Evolutionary conservation across 2,888 invertebrate species (phyloP), one percentile per base, ranked within the genome.

Genomic region (Entomobrya proxima): DNA sequence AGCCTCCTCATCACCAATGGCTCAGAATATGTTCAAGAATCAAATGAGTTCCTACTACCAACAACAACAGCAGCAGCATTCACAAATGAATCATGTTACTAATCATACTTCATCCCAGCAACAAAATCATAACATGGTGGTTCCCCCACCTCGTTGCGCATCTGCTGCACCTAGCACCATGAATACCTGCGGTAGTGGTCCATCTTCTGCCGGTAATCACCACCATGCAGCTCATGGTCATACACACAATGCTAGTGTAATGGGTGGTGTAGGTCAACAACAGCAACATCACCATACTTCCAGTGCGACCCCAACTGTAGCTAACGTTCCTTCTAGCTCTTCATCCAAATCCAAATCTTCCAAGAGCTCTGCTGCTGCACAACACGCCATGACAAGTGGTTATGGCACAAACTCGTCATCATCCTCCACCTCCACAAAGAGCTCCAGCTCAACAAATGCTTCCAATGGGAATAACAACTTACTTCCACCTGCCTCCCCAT

Each of bases 301-400:
- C 5, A 80, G n/a, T 30, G 30, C 81, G n/a, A 9, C 82, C 0
- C 0, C 67, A 9, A 55, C 64, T 5, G 24, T n/a, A 55, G 35
- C 85, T 32, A 50, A 24, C 58, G 30, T 52, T 11, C 21, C 79
- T 32, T 58, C 82, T n/a, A 61, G 80, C 21, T 78, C 88, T 44
- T 75, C 88, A 11, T n/a, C n/a, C n/a, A 88, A 87, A 76, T 85
- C 87, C 4, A 87, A 88, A 72, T 87, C 88, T 30, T 86, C 86
- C 27, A 81, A 85, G 67, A 87, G 69, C 27, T 52, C 80, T 18
- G 37, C 75, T 32, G 30, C 76, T 58, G 55, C 27, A 13, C 58
- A 55, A 1, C 47, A 32, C 27, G 27, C 72, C 47, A 24, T 24
- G 18, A 32, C 64, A 4, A 67, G 11, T 72, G 61, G 74, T 52